phyloP scores from a whole-genome alignment of 2,113 vertebrate species.

The Oncorhynchus clarkii region DNA sequence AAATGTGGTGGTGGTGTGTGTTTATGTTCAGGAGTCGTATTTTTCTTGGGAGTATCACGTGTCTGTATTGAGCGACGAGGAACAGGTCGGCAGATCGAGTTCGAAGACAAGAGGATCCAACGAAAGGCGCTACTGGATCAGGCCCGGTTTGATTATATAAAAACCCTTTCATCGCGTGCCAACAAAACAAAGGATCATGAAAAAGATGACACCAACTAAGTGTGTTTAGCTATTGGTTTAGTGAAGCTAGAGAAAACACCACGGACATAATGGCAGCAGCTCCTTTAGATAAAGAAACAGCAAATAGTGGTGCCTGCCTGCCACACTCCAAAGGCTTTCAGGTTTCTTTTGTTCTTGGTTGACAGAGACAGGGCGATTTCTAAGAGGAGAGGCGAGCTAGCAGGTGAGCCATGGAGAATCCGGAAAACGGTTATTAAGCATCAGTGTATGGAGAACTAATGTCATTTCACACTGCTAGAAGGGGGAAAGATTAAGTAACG shows the following conservation, averaged over 20 bases:
- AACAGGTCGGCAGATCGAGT: conserved; percentile 5
- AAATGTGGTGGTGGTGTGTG: background rate
- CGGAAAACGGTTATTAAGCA: conserved; percentile 30
- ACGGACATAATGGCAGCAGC: conserved; percentile 15
- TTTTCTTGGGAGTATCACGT: conserved; percentile 12
- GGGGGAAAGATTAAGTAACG: background rate
- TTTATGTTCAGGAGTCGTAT: conserved; percentile 1
- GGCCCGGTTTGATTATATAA: conserved; percentile 2
- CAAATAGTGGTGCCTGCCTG: background rate
- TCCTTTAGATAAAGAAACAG: conserved; percentile 13
- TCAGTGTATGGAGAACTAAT: conserved; percentile 8
- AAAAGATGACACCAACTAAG: background rate
- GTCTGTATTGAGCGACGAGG: conserved; percentile 1
- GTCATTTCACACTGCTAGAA: conserved; percentile 12
- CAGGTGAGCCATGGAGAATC: conserved; percentile 20
- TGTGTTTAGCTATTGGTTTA: conserved; percentile 11
- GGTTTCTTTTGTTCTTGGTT: conserved; percentile 3
- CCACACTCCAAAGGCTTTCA: background rate
- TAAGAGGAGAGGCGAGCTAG: conserved; percentile 1
- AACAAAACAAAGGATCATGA: conserved; percentile 5
- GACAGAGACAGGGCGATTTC: conserved; percentile 2
- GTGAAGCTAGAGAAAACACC: background rate
- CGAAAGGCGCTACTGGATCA: conserved; percentile 4
- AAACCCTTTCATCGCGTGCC: conserved; percentile 18
- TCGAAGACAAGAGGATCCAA: background rate